These are phyloP conservation scores for Leptobrachium leishanense DNA, from an alignment of 2,113 vertebrate species.

Conservation along the genomic window DNA sequence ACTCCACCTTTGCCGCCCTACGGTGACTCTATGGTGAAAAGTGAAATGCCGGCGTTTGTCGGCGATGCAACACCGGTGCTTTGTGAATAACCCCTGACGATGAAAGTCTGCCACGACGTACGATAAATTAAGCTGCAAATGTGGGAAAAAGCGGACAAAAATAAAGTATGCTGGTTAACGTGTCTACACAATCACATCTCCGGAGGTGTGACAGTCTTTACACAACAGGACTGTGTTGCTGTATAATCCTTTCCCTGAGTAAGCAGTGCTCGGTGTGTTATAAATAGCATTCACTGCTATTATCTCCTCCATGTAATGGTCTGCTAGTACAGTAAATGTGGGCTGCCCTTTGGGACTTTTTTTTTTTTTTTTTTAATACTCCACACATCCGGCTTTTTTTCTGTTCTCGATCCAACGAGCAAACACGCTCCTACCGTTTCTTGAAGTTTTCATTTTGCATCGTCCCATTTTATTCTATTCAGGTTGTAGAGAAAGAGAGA, in stretches of 20 bases:
- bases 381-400: background rate
- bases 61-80: no score
- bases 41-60: no score
- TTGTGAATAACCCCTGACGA: no score
- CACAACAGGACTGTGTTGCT: conserved; percentile 55
- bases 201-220: conserved; percentile 43
- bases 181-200: no score
- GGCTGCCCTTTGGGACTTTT: background rate
- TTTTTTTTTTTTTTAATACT: background rate
- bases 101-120: no score
- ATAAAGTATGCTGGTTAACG: no score
- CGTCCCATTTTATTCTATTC: no score
- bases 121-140: no score
- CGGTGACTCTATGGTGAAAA: no score
- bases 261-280: conserved; percentile 49
- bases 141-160: no score
- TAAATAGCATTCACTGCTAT: conserved; percentile 35
- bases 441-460: background rate
- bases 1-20: no score
- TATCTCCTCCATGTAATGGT: background rate
- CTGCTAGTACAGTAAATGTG: background rate
- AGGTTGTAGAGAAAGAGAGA: no score
- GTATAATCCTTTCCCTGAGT: conserved; percentile 53
- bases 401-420: background rate
- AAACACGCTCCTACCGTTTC: background rate